These are phyloP conservation scores for Ovis canadensis DNA, from an alignment of 2,113 vertebrate genomes.

Conservation along the genomic window DNA sequence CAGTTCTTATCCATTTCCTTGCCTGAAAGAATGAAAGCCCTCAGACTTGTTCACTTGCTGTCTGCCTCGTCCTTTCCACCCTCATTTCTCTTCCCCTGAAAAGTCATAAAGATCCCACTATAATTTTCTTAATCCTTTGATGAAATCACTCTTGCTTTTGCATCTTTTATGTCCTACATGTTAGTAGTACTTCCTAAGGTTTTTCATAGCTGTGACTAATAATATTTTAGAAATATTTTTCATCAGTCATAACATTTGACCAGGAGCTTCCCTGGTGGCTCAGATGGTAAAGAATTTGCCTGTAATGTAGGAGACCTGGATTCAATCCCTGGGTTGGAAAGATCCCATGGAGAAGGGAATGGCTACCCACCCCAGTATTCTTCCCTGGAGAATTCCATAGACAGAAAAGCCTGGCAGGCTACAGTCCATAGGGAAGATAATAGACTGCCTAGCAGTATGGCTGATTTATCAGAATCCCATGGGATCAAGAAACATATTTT, in stretches of 20 bases:
- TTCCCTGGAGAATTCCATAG: background rate
- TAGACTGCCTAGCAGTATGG: background rate
- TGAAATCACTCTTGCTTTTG: background rate
- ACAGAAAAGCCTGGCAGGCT: background rate
- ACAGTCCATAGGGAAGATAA: background rate
- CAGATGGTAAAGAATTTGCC: background rate
- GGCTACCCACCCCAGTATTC: background rate
- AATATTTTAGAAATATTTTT: constrained; percentile 3
- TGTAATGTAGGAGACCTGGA: background rate
- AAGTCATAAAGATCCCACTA: background rate
- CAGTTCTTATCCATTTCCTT: background rate
- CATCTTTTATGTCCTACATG: background rate
- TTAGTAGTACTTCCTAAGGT: background rate
- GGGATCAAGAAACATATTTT: background rate
- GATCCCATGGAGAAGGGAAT: background rate
- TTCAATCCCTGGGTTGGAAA: background rate
- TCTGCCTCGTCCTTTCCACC: too few species aligned
- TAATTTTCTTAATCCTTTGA: background rate
- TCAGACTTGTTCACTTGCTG: background rate
- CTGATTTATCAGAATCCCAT: background rate
- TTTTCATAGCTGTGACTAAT: background rate
- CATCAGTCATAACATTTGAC: background rate
- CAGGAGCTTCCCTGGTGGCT: background rate
- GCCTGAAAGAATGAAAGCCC: background rate
- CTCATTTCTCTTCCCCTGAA: background rate